Evolutionary conservation across 2,113 vertebrate species (phyloP).

Genomic region (Gnathonemus longibarbis): DNA sequence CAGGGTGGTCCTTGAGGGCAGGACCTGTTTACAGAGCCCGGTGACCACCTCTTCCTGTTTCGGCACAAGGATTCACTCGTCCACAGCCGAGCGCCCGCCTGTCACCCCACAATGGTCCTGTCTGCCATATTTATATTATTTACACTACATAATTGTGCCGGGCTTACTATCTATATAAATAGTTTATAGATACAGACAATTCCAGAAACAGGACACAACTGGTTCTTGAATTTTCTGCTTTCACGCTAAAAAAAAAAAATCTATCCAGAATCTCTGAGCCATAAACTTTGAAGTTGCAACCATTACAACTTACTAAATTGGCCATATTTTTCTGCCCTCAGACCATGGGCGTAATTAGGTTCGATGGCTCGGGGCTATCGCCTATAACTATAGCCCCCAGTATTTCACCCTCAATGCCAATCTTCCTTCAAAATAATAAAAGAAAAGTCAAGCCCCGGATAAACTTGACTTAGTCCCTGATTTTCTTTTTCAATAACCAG

Average conservation of each 20-base stretch:
- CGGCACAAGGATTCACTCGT: not conserved
- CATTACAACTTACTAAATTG: not conserved
- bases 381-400: no score
- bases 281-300: not conserved
- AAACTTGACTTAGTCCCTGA: no score
- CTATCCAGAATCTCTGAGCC: not conserved
- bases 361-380: no score
- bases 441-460: no score
- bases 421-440: no score
- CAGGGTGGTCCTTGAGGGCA: not conserved
- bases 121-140: not conserved
- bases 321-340: not conserved
- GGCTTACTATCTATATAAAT: slow-evolving; percentile 6
- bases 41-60: slow-evolving; percentile 7
- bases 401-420: no score
- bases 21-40: not conserved
- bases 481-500: no score
- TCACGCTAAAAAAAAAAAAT: not conserved
- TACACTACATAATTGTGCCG: not conserved
- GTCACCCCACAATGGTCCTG: not conserved
- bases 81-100: not conserved
- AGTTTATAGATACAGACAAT: slow-evolving; percentile 3
- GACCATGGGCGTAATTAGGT: no score
- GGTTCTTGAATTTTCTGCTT: not conserved
- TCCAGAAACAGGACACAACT: slow-evolving; percentile 7